Conservation (phyloP, 2,888 invertebrate genomes). For the Notodonta dromedarius region DNA sequence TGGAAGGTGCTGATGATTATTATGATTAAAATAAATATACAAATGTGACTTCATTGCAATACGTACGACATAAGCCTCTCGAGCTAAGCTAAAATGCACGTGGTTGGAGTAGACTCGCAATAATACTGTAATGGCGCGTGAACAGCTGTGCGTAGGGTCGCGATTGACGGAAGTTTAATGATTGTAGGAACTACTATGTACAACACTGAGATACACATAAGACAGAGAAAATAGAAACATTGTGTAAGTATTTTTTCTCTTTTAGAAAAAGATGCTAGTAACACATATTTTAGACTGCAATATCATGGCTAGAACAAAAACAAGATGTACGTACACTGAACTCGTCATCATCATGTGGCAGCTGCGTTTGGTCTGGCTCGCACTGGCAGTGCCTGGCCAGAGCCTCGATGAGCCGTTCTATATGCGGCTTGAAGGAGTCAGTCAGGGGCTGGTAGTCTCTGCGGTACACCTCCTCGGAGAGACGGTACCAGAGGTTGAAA, state of each 20-base stretch:
- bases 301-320: too few species aligned
- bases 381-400: slow-evolving; percentile 97
- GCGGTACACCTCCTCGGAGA: slow-evolving; percentile 97
- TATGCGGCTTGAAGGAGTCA: slow-evolving; percentile 93
- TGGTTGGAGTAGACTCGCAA: too few species aligned
- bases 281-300: too few species aligned
- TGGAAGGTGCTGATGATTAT: neutral
- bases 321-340: slow-evolving; percentile 85
- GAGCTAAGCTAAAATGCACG: too few species aligned
- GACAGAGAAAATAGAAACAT: too few species aligned
- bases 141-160: too few species aligned
- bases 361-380: slow-evolving; percentile 96
- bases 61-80: neutral
- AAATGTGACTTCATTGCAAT: neutral
- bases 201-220: too few species aligned
- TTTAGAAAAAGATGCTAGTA: too few species aligned
- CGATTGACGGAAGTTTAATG: too few species aligned
- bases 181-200: too few species aligned
- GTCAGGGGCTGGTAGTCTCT: slow-evolving; percentile 92
- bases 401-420: slow-evolving; percentile 95
- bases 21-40: neutral
- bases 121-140: too few species aligned
- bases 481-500: slow-evolving; percentile 97
- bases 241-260: too few species aligned
- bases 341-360: slow-evolving; percentile 93